Conservation (phyloP, 2,113 vertebrate species). For the Neofelis nebulosa region DNA sequence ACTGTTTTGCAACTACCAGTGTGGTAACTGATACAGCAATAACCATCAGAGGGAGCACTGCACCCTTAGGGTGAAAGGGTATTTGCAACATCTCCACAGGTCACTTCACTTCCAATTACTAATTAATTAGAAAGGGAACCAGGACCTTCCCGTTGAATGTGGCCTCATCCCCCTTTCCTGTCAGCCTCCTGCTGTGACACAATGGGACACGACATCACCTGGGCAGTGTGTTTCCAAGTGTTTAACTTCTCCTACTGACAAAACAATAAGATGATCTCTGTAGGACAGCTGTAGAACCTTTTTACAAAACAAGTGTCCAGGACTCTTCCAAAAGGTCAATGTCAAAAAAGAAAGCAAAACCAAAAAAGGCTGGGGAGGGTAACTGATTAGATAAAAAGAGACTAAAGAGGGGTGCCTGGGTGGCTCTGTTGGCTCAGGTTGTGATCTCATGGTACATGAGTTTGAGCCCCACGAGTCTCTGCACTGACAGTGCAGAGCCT, state of each 20-base stretch:
- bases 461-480: no score
- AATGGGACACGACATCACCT: background rate
- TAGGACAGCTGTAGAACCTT: background rate
- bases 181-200: background rate
- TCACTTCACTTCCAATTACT: background rate
- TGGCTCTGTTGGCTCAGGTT: no score
- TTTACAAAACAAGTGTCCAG: background rate
- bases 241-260: background rate
- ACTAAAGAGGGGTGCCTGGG: background rate
- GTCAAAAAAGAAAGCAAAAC: background rate
- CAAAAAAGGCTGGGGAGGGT: background rate
- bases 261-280: background rate
- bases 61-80: background rate
- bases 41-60: background rate
- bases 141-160: background rate
- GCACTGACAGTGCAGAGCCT: no score
- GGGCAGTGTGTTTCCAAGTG: background rate
- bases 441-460: no score
- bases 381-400: background rate
- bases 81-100: background rate
- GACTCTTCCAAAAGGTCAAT: background rate
- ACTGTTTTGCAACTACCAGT: accelerated
- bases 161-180: background rate
- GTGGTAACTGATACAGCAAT: background rate
- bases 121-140: background rate